Evolutionary conservation across 1,140 invertebrate species (phyloP), one percentile per base, ranked within the genome.

Genomic region (Sycophaga agraensis): DNA sequence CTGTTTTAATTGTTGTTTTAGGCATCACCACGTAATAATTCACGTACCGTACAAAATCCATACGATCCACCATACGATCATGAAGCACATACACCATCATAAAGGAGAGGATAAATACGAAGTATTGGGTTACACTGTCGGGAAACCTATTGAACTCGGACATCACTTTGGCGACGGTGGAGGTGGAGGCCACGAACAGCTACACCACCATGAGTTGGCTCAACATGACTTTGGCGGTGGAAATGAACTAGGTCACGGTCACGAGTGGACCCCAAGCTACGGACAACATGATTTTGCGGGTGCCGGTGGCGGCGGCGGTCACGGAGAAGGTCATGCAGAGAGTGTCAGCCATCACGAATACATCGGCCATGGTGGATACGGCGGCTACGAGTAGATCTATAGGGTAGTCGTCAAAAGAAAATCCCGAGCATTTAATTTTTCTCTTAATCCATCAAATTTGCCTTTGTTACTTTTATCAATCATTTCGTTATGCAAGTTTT

Each of bases 31-130:
- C 24, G 73, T 80, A 28, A 69, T 78, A 24, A 81, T 80, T 37
- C 78, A 81, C 57, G 75, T 80, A 9, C 78, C 79, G 1, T 79
- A 78, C 50, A 72, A 80, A 35, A 66, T 81, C 24, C 78, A 82
- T 48, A 74, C 74, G 11, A 68, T 78, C 7, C 67, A 79, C 4
- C 78, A 79, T 17, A 82, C 77, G 5, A 74, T 80, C 11, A 72
- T 72, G 7, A 81, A 80, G 46, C 73, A 78, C 50, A 64, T 79
- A 22, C 71, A 71, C 3, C 70, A 71, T 14, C 37, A 59, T 5
- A 66, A 61, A 2, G 62, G 56, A 31, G 73, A 68, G 6, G 75
- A 79, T 26, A 73, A 75, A 26, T 76, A 73, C 43, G 72, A 79
- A 37, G 68, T 79, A 0, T 58, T 77, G 0, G 78, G 79, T 1